Evolutionary conservation across 2,888 invertebrate species (phyloP).

Genomic region (Noctua fimbriata): DNA sequence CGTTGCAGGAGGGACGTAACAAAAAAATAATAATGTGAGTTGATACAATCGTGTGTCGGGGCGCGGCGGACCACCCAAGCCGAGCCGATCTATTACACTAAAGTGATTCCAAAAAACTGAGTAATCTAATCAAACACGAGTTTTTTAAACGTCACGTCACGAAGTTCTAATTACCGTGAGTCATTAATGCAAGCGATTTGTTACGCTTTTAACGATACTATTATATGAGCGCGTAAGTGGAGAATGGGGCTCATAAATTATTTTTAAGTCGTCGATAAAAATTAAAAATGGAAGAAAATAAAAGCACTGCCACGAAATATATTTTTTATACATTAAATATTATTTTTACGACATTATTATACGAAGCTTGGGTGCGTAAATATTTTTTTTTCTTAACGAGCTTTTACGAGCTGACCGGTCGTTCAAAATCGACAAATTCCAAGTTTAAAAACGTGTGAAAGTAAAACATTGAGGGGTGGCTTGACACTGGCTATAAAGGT

Average conservation of each 20-base stretch:
- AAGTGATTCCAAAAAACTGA: constrained; percentile 70
- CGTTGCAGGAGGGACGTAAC: constrained; percentile 72
- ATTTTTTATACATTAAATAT: constrained; percentile 78
- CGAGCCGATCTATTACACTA: constrained; percentile 73
- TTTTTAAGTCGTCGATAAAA: constrained; percentile 66
- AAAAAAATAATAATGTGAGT: constrained; percentile 77
- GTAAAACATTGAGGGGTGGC: constrained; percentile 83
- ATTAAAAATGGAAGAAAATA: constrained; percentile 67
- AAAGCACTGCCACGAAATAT: constrained; percentile 62
- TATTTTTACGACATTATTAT: constrained; percentile 88
- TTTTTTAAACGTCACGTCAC: constrained; percentile 70
- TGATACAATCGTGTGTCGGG: constrained; percentile 78
- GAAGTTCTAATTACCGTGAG: constrained; percentile 75
- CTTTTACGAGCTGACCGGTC: constrained; percentile 84
- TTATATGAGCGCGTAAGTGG: constrained; percentile 54
- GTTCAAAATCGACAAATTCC: constrained; percentile 82
- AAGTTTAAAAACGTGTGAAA: constrained; percentile 88
- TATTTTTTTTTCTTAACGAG: constrained; percentile 75
- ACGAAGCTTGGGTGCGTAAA: constrained; percentile 75
- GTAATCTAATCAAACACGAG: constrained; percentile 73
- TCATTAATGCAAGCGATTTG: constrained; percentile 67
- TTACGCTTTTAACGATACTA: constrained; percentile 65
- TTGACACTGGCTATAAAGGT: constrained; percentile 78
- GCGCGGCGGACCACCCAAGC: constrained; percentile 80
- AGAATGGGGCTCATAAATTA: constrained; percentile 64